These are phyloP conservation scores for Paracentrotus lividus DNA, from an alignment of 53 echinoderm and acorn worm genomes.

Conservation along the genomic window DNA sequence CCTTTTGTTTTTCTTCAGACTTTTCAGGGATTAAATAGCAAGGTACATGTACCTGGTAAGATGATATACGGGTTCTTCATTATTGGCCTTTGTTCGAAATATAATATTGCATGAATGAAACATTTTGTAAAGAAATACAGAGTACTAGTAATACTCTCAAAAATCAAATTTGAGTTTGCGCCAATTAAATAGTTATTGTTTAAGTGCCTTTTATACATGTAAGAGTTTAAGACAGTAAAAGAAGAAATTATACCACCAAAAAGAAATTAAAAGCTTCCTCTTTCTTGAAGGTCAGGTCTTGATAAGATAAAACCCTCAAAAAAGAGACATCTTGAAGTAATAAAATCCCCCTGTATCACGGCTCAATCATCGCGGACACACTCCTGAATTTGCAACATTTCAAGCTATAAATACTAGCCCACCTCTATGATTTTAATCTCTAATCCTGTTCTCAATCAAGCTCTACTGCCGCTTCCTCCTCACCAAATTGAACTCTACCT, in stretches of 20 bases:
- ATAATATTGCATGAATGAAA: too few relatives aligned
- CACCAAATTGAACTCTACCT: constrained; percentile 64
- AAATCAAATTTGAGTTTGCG: too few relatives aligned
- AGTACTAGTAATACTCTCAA: too few relatives aligned
- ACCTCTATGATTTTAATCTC: constrained; percentile 56
- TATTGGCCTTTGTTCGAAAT: not conserved
- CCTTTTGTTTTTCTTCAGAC: constrained; percentile 33
- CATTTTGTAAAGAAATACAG: too few relatives aligned
- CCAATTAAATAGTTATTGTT: too few relatives aligned
- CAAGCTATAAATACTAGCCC: constrained; percentile 51
- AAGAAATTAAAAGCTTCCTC: constrained; percentile 17
- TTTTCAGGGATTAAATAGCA: not conserved
- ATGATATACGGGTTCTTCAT: not conserved
- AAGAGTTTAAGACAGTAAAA: not conserved
- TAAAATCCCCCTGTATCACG: not conserved
- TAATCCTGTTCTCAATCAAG: constrained; percentile 53
- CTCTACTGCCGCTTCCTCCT: constrained; percentile 23
- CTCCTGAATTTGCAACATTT: constrained; percentile 51
- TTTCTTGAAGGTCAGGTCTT: not conserved
- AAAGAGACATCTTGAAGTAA: constrained; percentile 35
- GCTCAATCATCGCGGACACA: constrained; percentile 27
- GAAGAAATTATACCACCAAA: not conserved
- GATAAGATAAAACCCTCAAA: not conserved
- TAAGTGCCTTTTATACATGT: too few relatives aligned
- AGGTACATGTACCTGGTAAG: constrained; percentile 39